Evolutionary conservation across 2,797 vertebrate species (phyloP), one percentile per base, ranked within the genome.

Genomic region (Echeneis naucrates): DNA sequence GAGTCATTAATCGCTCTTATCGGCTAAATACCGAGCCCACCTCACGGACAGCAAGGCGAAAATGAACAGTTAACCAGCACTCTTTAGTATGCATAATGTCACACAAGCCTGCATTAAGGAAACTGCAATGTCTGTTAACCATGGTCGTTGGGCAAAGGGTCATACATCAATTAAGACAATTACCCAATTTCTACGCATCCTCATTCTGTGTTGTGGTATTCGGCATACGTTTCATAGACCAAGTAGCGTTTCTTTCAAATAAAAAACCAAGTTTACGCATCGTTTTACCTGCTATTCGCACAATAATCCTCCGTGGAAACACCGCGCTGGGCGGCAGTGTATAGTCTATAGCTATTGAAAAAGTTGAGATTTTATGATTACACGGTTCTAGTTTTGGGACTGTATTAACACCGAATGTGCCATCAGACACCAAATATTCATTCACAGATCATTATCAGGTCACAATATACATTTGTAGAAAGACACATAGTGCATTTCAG

Each of bases 351-450:
- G 21, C 62, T 21, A 19, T 0, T 53, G 35, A 51, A 67, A 84
- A 86, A 88, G 81, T 87, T 84, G 0, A 32, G 2, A 40, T 81
- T 83, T 72, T 40, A 44, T 11, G 4, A 38, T 40, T 14, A 57
- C 14, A 66, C 2, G 1, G 27, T 0, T n/a, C 1, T 11, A 0
- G 1, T 50, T 65, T 68, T 13, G 9, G 0, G 1, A 30, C 40
- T 2, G 4, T 4, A 19, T 7, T 16, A 1, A 48, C 1, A 74
- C 86, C 80, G 86, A 83, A 75, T 82, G 54, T 5, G 6, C 1
- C 13, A 13, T 0, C 0, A 4, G 30, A 26, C 8, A 10, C 8
- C 2, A 13, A 1, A 0, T 16, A 44, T 47, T 38, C 8, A 2
- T 2, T 6, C 6, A 1, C 1, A 45, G 0, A 8, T 16, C 0